These are phyloP conservation scores for Microhierax caerulescens DNA, from an alignment of 2,797 vertebrate genomes.

Conservation along the genomic window DNA sequence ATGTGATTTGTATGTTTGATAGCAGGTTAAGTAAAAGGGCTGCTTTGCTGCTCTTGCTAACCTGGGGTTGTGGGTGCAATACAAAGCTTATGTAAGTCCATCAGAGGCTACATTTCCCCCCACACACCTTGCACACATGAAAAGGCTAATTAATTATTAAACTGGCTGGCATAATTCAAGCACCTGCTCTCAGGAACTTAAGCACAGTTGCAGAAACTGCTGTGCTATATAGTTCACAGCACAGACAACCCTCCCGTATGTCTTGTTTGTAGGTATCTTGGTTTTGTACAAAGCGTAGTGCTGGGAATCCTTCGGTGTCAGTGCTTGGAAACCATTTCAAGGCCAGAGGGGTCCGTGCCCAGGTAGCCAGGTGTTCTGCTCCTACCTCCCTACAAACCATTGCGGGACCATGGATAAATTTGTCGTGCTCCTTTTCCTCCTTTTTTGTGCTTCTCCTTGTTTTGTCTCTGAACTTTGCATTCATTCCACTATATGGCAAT, in stretches of 20 bases:
- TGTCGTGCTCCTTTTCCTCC: not conserved
- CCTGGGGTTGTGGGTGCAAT: not conserved
- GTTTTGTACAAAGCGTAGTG: not conserved
- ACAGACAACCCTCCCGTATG: not conserved
- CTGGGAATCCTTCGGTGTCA: not conserved
- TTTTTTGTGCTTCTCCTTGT: not conserved
- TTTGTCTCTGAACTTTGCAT: not conserved
- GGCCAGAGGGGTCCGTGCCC: not conserved
- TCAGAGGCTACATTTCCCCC: not conserved
- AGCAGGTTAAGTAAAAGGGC: not conserved
- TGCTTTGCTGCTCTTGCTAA: not conserved
- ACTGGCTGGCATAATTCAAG: not conserved
- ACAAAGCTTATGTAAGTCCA: not conserved
- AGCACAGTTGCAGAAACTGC: not conserved
- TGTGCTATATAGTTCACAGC: not conserved
- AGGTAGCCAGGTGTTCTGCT: not conserved
- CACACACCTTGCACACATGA: not conserved
- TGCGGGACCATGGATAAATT: not conserved
- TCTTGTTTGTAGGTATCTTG: not conserved
- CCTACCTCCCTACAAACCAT: not conserved
- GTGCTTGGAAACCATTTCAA: not conserved
- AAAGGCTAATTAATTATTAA: not conserved
- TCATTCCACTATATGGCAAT: not conserved
- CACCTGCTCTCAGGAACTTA: not conserved
- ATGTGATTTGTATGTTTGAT: not conserved